Base-by-base conservation (phyloP, 2,113 vertebrate species). In the Leiothrix lutea region DNA sequence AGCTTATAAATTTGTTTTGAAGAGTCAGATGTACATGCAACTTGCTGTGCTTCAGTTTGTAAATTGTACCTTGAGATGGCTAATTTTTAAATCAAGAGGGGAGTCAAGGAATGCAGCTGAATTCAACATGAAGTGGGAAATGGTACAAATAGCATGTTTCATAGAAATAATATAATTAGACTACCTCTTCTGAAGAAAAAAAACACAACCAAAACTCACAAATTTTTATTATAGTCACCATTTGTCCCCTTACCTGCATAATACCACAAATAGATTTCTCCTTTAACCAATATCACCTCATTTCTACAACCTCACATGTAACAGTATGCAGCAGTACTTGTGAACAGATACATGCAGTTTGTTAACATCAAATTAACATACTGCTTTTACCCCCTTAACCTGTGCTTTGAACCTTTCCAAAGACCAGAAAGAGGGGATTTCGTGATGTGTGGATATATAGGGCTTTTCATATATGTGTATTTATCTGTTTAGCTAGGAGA, bases 401-500 rank as follows among this genome's bases (percentile, higher is more conserved):
- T 70, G 9, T 80, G 11, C 10, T 73, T 86, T 66, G 20, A 36
- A 40, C 60, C 15, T 81, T 22, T 78, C 35, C 19, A 44, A 36
- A 81, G 18, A 20, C 42, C 44, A 60, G 26, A 7, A 25, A 14
- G 44, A 51, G 21, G 8, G 20, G 6, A 35, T 80, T 86, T 92
- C 0, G 0, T 60, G 7, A 7, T 25, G 1, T 57, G 3, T 67
- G 18, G 64, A 2, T 70, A 12, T 57, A 18, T 9, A 48, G 8
- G 11, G 3, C 13, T 89, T 53, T 70, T 48, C 11, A 35, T 48
- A 25, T 35, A 5, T 40, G 21, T 18, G 40, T 51, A 15, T 70
- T 70, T 80, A 38, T 21, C 6, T 70, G 3, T 61, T 91, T 62
- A 71, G 20, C 38, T 79, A 35, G 5, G 42, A 80, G 35, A 57